Evolutionary conservation across 2,797 vertebrate species (phyloP), one percentile per base, ranked within the genome.

Genomic region (Urophycis tenuis): DNA sequence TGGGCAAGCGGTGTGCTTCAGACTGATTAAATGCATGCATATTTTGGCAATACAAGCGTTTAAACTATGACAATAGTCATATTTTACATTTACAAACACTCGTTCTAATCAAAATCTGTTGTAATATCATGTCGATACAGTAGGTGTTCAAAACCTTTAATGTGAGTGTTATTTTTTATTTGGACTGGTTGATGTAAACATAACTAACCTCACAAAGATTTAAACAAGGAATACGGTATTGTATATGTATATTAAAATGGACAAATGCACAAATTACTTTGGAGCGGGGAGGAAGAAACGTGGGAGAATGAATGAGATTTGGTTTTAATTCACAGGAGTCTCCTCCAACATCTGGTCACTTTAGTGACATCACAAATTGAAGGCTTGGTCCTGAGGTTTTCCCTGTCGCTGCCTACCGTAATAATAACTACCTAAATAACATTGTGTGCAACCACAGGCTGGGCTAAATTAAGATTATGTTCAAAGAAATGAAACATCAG

Each of bases 331-430:
- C 12, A 64, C 60, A 25, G 60, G 60, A 64, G 25, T 11, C n/a
- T 10, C 60, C 60, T 49, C 60, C 25, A 67, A 3, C n/a, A 25
- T 67, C 60, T 29, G 60, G n/a, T 67, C 53, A 67, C n/a, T 67
- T 67, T 29, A 64, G 60, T 64, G 60, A 67, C 60, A 29, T 73
- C 72, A 71, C n/a, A 41, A 29, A 73, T 73, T 41, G n/a, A 25
- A 41, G 35, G n/a, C 36, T 36, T n/a, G 25, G 33, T 41, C 75
- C 36, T 74, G 33, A 49, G 32, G 22, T 77, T 71, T 71, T 36
- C 69, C 41, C n/a, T 19, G 25, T 10, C 6, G 69, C 49, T 74
- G 71, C 29, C 49, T 2, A 17, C 36, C 11, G 49, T 73, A 1
- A 39, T 36, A 74, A 74, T 32, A 22, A 36, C 25, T 71, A 35